These are phyloP conservation scores for Yponomeuta evonymella DNA, from an alignment of 2,888 invertebrate species.

Conservation along the genomic window DNA sequence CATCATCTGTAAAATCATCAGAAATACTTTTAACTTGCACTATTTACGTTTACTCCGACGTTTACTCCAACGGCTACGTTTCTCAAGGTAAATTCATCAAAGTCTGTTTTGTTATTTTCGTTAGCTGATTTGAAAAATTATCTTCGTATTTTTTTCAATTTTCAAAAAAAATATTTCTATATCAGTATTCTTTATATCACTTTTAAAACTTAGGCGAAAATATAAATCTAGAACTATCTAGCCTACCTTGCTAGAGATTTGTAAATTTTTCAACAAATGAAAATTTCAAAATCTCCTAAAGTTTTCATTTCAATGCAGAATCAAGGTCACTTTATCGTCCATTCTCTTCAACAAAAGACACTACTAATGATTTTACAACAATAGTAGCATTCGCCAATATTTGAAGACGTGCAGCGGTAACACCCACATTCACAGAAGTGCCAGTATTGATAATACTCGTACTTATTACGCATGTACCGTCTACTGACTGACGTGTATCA, in stretches of 20 bases:
- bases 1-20: conserved; percentile 57
- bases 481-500: conserved; percentile 47
- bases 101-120: too few relatives aligned
- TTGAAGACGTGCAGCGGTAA: conserved; percentile 33
- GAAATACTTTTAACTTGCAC: neutral
- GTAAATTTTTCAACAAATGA: neutral
- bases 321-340: neutral
- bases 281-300: neutral
- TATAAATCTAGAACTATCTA: too few relatives aligned
- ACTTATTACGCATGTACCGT: neutral
- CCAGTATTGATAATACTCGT: conserved; percentile 35
- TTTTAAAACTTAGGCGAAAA: neutral
- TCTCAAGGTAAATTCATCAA: too few relatives aligned
- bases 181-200: neutral
- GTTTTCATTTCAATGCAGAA: neutral
- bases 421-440: conserved; percentile 24
- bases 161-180: too few relatives aligned
- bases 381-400: conserved; percentile 13
- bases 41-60: neutral
- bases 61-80: too few relatives aligned
- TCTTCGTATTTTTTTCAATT: too few relatives aligned
- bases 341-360: conserved; percentile 10
- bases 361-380: neutral
- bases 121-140: too few relatives aligned
- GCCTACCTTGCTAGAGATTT: neutral